Evolutionary conservation across 2,113 vertebrate species (phyloP), one percentile per base, ranked within the genome.

Genomic region (Halcyon malimbica): DNA sequence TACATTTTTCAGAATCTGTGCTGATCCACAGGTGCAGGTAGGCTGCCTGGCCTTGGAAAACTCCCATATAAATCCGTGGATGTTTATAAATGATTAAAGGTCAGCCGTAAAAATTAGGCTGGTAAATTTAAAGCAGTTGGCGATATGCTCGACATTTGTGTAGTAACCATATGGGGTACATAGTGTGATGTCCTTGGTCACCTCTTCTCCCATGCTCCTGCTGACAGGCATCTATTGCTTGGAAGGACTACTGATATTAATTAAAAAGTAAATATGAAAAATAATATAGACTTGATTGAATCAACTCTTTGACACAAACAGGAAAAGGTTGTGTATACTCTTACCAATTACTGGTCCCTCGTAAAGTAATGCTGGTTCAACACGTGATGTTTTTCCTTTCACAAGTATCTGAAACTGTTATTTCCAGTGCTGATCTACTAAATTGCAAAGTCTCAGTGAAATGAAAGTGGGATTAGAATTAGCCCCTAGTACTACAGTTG

Each of bases 401-500:
- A 13, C 3, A 46, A 71, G 5, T 60, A 37, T 21, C 12, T 76
- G 51, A 63, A 56, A 16, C 29, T 82, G 57, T 51, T 65, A 18
- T 78, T 87, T 84, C 42, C 4, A 3, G 7, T 51, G 37, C 5
- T 46, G 44, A 75, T 33, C 25, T 5, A 4, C 69, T 63, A 39
- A 85, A 77, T 33, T 80, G 5, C 9, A 39, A 56, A 51, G 6
- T 51, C 41, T 69, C 28, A 48, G 9, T 62, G 70, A 73, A 83
- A 63, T 41, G 9, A 33, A 89, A 73, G 39, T 9, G 41, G 35
- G 24, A 37, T 65, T 71, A 62, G 67, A 57, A 92, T 88, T 54
- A 83, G 29, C 19, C 7, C 8, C 6, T 67, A 33, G 23, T 73
- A 3, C n/a, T 46, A 5, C 0, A 0, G 13, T 31, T 51, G 37